Evolutionary conservation across 92 coral and sea anemone species (phyloP).

Genomic region (Actinostola sp.): DNA sequence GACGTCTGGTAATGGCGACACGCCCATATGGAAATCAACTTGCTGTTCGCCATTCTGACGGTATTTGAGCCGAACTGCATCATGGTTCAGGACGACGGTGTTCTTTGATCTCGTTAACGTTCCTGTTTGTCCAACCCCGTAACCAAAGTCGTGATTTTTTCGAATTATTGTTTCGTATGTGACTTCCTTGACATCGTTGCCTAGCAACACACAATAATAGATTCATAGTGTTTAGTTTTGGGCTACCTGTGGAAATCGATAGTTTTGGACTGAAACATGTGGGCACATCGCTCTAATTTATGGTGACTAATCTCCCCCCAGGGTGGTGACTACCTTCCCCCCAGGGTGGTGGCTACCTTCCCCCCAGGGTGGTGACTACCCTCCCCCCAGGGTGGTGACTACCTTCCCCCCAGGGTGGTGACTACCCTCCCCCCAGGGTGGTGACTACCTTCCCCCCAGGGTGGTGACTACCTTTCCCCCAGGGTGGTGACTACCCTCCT

Average conservation of each 20-base stretch:
- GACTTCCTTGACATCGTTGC: constrained; percentile 36
- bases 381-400: no score
- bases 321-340: no score
- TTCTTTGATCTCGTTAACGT: constrained; percentile 45
- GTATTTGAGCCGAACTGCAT: constrained; percentile 49
- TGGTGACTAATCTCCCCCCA: no score
- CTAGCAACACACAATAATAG: not conserved
- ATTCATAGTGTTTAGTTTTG: not conserved
- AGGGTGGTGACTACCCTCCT: no score
- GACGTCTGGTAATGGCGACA: constrained; percentile 44
- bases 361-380: no score
- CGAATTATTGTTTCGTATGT: constrained; percentile 42
- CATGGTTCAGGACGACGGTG: constrained; percentile 54
- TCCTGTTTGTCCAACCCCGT: constrained; percentile 52
- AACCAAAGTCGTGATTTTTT: constrained; percentile 48
- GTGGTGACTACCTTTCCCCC: no score
- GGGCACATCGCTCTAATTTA: no score
- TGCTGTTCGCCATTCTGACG: constrained; percentile 42
- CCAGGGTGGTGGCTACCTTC: no score
- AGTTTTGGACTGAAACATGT: no score
- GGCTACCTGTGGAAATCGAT: not conserved
- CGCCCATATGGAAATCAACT: constrained; percentile 62
- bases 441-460: no score
- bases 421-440: no score
- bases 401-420: no score